Percentiles rank a stretch among this genome's conserved stretches.
These are phyloP conservation scores for Echeneis naucrates DNA, from an alignment of 2,797 vertebrate genomes.

Conservation along the genomic window DNA sequence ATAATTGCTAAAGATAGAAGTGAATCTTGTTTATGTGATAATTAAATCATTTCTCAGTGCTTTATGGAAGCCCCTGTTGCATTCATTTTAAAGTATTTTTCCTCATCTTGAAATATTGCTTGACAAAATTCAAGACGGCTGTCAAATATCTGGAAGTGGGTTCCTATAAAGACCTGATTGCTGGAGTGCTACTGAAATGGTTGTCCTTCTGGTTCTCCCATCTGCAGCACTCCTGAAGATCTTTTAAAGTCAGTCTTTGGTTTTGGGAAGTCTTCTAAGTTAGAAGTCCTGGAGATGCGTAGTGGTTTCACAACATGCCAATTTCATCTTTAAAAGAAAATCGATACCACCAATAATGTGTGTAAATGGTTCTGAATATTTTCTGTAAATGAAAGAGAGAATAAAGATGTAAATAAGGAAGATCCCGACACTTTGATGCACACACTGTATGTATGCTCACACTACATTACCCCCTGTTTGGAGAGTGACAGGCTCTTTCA, in stretches of 20 bases:
- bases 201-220: not conserved
- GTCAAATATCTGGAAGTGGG: not conserved
- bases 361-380: not conserved
- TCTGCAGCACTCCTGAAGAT: not conserved
- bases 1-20: not conserved
- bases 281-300: too few species aligned
- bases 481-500: slow-evolving; percentile 79
- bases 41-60: not conserved
- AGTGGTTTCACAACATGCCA: too few species aligned
- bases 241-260: not conserved
- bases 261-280: not conserved
- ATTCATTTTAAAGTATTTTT: not conserved
- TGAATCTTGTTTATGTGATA: not conserved
- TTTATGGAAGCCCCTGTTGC: not conserved
- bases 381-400: slow-evolving; percentile 19
- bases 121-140: not conserved
- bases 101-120: not conserved
- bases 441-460: slow-evolving; percentile 53
- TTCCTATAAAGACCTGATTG: not conserved
- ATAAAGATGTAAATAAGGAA: slow-evolving; percentile 52
- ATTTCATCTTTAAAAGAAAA: not conserved
- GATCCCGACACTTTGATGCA: slow-evolving; percentile 25
- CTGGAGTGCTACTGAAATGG: not conserved
- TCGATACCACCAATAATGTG: not conserved
- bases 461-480: slow-evolving; percentile 69